Evolutionary conservation across 2,113 vertebrate species (phyloP), one percentile per base, ranked within the genome.

Genomic region (Passer domesticus): DNA sequence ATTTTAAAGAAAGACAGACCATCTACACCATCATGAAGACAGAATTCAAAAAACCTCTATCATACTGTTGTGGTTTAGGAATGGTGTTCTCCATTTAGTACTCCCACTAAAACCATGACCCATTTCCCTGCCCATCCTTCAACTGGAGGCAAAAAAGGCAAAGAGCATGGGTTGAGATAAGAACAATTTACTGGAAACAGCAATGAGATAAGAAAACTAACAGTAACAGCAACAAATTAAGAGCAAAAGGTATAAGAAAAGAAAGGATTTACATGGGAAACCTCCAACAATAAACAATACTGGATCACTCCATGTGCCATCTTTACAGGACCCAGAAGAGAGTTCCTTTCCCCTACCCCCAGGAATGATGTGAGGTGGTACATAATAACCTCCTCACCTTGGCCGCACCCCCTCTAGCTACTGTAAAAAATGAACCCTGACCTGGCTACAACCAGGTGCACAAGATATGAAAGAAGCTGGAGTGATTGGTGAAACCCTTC

Each of bases 21-120:
- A 53, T 46, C 46, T 58, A 19, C 31, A 70, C 15, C 11, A 47
- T 47, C n/a, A 37, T 56, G 35, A 60, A 41, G 47, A 77, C 7
- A 80, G 27, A 86, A 88, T 79, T 66, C 6, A 74, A 56, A 94
- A 95, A 89, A 27, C 21, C 23, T 60, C 46, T 74, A 15, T 39
- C 17, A 37, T 43, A 33, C 33, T 53, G 10, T 37, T 21, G 18
- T 69, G 31, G 13, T 55, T 76, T 55, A 55, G 41, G 21, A 76
- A 62, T 3, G 3, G 15, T 20, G 23, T 55, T 76, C 41, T 55
- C 10, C 12, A 8, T 55, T 47, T 43, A 35, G 17, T 69, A 35
- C 25, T 69, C 47, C 39, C 18, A 11, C 15, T 53, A 83, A 41
- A 90, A 62, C 55, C 30, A 55, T 5, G 10, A 67, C 13, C 41